Conservation (phyloP, 1,140 invertebrate species). For the Prorops nasuta region DNA sequence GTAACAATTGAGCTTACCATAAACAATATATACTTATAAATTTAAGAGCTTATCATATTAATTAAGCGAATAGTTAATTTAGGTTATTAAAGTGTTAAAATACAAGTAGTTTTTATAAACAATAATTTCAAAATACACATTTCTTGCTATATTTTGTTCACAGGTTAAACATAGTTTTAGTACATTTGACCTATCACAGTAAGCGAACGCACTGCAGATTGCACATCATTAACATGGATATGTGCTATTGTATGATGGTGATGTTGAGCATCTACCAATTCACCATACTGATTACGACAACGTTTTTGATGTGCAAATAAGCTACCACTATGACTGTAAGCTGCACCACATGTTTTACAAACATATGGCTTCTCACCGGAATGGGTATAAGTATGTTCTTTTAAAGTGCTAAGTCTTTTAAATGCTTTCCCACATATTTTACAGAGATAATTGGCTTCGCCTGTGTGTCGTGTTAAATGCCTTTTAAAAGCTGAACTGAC, state of each 20-base stretch:
- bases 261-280: constrained; percentile 46
- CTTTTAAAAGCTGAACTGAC: constrained; percentile 52
- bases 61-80: too few species aligned
- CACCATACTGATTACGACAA: constrained; percentile 48
- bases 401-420: constrained; percentile 61
- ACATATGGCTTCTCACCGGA: constrained; percentile 61
- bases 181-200: constrained; percentile 52
- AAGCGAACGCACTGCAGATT: constrained; percentile 47
- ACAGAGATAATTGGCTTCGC: constrained; percentile 62
- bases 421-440: constrained; percentile 66
- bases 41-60: too few species aligned
- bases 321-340: constrained; percentile 54
- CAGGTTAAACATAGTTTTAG: too few species aligned
- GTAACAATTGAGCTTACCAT: too few species aligned
- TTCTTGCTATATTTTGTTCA: too few species aligned
- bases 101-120: too few species aligned
- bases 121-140: too few species aligned
- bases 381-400: constrained; percentile 60
- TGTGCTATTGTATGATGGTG: constrained; percentile 42
- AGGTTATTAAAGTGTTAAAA: too few species aligned
- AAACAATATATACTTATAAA: too few species aligned
- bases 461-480: constrained; percentile 63
- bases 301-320: constrained; percentile 57
- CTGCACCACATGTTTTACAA: constrained; percentile 60
- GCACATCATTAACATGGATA: constrained; percentile 51